Evolutionary conservation across 2,797 vertebrate genomes (phyloP).

Genomic region (Propithecus deckenii): DNA sequence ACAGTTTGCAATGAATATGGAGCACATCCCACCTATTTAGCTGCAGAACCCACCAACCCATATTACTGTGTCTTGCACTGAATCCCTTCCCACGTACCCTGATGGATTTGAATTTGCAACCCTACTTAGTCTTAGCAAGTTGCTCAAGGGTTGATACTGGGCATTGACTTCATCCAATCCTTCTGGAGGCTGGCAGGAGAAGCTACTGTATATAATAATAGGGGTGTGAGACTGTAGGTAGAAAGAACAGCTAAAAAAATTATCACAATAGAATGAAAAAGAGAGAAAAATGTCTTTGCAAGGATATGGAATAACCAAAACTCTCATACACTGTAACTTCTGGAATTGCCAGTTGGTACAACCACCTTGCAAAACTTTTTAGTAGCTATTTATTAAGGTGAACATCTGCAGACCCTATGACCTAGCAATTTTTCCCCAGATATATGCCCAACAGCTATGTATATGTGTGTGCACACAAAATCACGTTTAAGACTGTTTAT

Average conservation of each 20-base stretch:
- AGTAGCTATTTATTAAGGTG: neutral
- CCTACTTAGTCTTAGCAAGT: neutral
- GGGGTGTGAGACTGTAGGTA: neutral
- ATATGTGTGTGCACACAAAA: neutral
- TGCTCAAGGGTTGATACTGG: neutral
- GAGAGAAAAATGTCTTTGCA: neutral
- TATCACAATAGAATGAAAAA: neutral
- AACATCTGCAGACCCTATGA: neutral
- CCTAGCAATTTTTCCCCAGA: neutral
- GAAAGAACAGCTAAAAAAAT: neutral
- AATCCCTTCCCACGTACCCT: neutral
- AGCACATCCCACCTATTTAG: neutral
- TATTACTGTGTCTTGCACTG: neutral
- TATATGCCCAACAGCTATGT: neutral
- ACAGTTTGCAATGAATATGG: neutral
- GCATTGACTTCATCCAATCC: neutral
- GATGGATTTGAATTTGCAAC: neutral
- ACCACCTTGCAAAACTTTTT: neutral
- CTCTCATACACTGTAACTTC: neutral
- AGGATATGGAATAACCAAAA: neutral
- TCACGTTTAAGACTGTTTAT: neutral
- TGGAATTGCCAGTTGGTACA: neutral
- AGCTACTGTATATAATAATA: rapidly evolving
- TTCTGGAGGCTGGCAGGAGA: neutral
- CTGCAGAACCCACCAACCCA: neutral